Base-by-base conservation (phyloP, 2,797 vertebrate species). In the Gallinago stenura region DNA sequence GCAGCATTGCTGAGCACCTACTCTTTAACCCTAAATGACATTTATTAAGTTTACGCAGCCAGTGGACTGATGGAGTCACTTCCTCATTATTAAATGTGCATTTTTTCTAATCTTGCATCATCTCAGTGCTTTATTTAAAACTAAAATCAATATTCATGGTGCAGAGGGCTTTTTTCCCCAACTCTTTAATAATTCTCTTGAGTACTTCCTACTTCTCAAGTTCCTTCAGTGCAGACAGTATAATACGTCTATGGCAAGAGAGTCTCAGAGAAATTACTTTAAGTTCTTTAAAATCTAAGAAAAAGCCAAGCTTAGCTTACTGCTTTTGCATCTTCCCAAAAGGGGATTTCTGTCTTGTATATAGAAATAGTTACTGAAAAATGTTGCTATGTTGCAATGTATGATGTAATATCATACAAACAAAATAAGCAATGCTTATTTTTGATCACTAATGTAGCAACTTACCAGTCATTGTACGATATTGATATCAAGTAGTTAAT, bases 71-170 rank as follows among this genome's bases (percentile, higher is more conserved):
- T 2, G 20, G 69, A 96, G 90, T 91, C 56, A 82, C 43, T 96
- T 96, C 77, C 82, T 95, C 65, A 22, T 97, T 95, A 94, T 92
- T 95, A 86, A 91, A 58, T 91, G 80, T 76, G 61, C 30, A 43
- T 93, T 96, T 93, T 93, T 96, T 62, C 83, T 94, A 94, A 96
- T 97, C 92, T 95, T 95, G 95, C 94, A 69, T 93, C 73, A 77
- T 50, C 69, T 95, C 39, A 21, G 20, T 58, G 48, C 65, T 96
- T 95, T 90, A 94, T 97, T 92, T 97, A 93, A 97, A 95, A 91
- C 43, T 60, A 72, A 89, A 96, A 77, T 87, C 64, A 96, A 90
- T 93, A 97, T 96, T 95, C 65, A 91, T 94, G n/a, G 62, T 78
- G 79, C 54, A 76, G n/a, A 93, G 69, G 72, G 62, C 48, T 96